Percentiles rank a stretch among this genome's conserved stretches.
Conservation (phyloP, 2,888 invertebrate genomes). For the Morinoia aosen region DNA sequence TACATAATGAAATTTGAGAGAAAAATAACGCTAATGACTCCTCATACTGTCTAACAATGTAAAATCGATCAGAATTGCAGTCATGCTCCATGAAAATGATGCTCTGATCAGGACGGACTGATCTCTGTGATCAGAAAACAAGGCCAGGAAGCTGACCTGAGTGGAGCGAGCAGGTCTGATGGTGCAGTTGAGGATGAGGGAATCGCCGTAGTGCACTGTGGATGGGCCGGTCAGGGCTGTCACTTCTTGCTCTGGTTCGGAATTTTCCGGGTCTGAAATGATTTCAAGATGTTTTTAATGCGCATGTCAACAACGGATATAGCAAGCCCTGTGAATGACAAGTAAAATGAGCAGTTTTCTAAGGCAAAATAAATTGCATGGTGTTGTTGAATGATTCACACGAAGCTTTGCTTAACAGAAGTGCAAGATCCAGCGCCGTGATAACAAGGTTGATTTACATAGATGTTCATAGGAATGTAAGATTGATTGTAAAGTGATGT, state of each 20-base stretch:
- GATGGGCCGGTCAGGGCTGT: slow-evolving; percentile 10
- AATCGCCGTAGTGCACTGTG: slow-evolving; percentile 26
- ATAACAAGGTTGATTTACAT: neutral
- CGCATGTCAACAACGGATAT: too few relatives aligned
- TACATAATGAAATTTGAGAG: neutral
- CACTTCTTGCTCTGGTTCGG: slow-evolving; percentile 15
- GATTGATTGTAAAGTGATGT: neutral
- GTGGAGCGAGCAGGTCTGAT: slow-evolving; percentile 21
- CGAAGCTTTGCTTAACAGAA: neutral
- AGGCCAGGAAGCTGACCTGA: neutral
- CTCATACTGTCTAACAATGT: neutral
- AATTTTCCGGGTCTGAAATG: neutral
- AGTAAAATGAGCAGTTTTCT: neutral
- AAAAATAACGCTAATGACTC: neutral
- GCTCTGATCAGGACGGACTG: neutral
- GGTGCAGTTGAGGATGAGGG: slow-evolving; percentile 32
- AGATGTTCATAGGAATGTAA: neutral
- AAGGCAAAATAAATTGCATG: neutral
- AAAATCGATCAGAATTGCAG: neutral
- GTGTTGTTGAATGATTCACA: neutral
- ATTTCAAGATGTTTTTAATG: neutral
- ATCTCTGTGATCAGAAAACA: neutral
- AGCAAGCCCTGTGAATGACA: too few relatives aligned
- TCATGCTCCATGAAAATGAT: neutral
- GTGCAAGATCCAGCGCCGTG: neutral